Conservation (phyloP, 1,140 invertebrate species). For the Lordiphosa collinella region DNA sequence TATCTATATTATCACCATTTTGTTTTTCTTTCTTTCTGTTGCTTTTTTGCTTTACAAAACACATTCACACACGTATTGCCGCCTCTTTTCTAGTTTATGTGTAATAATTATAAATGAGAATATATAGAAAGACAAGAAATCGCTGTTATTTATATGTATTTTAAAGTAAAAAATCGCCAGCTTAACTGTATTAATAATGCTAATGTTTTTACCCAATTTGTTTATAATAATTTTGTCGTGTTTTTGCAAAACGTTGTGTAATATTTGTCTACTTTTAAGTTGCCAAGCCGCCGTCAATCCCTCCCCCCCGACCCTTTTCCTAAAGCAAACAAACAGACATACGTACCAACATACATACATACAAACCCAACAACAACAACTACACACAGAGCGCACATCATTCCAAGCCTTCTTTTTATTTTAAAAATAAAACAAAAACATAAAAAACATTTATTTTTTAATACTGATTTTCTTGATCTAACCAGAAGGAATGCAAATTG, state of each 20-base stretch:
- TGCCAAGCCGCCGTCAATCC: constrained; percentile 28
- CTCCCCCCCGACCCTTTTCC: constrained; percentile 29
- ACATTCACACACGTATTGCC: constrained; percentile 16
- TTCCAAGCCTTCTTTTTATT: constrained; percentile 50
- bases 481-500: constrained; percentile 47
- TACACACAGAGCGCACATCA: constrained; percentile 45
- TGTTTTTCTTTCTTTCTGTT: constrained; percentile 41
- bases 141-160: constrained; percentile 62
- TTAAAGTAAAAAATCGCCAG: constrained; percentile 62
- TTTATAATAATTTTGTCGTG: constrained; percentile 54
- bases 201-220: constrained; percentile 60
- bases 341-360: constrained; percentile 15
- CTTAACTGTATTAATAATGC: constrained; percentile 75
- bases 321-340: constrained; percentile 28
- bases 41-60: constrained; percentile 34
- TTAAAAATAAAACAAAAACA: constrained; percentile 31
- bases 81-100: constrained; percentile 53
- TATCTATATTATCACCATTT: constrained; percentile 19
- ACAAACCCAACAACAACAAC: constrained; percentile 19
- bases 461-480: neutral
- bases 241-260: constrained; percentile 69
- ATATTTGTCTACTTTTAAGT: constrained; percentile 76
- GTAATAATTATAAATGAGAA: constrained; percentile 42
- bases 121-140: constrained; percentile 37
- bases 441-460: neutral